A percentile compares a stretch with the other conserved stretches of the same genome.
Evolutionary conservation across 2,113 vertebrate species (phyloP).

Genomic region (Onychorhynchus coronatus): DNA sequence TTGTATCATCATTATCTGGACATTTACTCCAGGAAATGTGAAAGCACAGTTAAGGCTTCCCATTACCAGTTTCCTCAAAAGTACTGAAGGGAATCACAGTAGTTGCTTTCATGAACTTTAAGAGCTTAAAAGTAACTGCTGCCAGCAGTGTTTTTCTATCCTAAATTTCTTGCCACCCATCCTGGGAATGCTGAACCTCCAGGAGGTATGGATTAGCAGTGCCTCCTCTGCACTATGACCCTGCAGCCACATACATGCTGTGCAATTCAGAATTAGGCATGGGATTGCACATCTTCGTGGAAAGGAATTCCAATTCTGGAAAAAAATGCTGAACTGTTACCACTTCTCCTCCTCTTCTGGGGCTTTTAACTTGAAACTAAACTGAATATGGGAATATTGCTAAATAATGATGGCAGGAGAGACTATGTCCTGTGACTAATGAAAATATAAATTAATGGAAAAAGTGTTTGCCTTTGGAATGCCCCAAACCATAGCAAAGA

Average conservation of each 20-base stretch:
- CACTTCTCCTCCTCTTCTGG: background rate
- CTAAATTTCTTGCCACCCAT: rapidly evolving
- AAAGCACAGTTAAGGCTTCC: background rate
- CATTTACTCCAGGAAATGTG: background rate
- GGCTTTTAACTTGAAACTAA: background rate
- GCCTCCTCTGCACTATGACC: background rate
- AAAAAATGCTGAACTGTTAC: background rate
- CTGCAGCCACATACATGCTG: background rate
- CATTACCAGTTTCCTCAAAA: background rate
- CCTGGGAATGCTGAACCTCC: background rate
- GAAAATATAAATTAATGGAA: background rate
- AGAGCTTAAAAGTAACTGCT: background rate
- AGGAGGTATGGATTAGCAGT: background rate
- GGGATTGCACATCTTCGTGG: background rate
- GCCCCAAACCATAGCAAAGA: background rate
- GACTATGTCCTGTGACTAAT: background rate
- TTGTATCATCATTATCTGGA: rapidly evolving
- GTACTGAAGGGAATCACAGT: background rate
- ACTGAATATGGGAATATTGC: background rate
- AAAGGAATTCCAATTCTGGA: background rate
- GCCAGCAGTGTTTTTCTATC: background rate
- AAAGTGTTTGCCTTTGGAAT: conserved; percentile 13
- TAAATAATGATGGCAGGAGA: background rate
- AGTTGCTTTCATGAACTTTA: background rate
- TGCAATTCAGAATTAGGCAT: background rate